A percentile compares a stretch with the other conserved stretches of the same genome.
phyloP scores from a whole-genome alignment of 1,140 invertebrate genomes.

The Calliopsis andreniformis region DNA sequence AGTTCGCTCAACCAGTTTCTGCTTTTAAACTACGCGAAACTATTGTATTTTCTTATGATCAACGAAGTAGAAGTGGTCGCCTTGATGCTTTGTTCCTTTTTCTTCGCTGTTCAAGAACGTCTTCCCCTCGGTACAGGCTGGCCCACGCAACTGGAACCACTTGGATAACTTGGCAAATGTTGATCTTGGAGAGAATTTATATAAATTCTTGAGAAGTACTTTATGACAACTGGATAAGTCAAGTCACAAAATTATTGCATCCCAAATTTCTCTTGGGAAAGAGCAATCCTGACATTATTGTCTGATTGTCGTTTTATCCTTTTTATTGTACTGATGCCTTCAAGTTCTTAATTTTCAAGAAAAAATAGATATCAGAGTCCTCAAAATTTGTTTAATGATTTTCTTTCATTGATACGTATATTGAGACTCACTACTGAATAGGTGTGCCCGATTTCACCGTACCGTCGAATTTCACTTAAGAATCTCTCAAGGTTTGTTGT shows the following conservation, averaged over 20 bases:
- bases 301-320: too few species aligned
- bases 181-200: not conserved
- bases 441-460: too few species aligned
- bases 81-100: slow-evolving; percentile 49
- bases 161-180: slow-evolving; percentile 19
- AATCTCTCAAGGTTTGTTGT: too few species aligned
- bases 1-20: slow-evolving; percentile 55
- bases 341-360: too few species aligned
- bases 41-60: slow-evolving; percentile 73
- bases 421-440: too few species aligned
- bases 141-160: not conserved
- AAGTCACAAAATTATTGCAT: not conserved
- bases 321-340: too few species aligned
- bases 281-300: too few species aligned
- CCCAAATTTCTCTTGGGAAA: not conserved
- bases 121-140: not conserved
- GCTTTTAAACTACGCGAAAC: slow-evolving; percentile 73
- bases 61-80: slow-evolving; percentile 63
- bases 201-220: too few species aligned
- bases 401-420: too few species aligned
- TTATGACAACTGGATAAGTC: not conserved
- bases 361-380: too few species aligned
- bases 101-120: slow-evolving; percentile 19
- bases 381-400: too few species aligned
- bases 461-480: too few species aligned